Evolutionary conservation across 2,113 vertebrate species (phyloP).

Genomic region (Sclerurus mexicanus): DNA sequence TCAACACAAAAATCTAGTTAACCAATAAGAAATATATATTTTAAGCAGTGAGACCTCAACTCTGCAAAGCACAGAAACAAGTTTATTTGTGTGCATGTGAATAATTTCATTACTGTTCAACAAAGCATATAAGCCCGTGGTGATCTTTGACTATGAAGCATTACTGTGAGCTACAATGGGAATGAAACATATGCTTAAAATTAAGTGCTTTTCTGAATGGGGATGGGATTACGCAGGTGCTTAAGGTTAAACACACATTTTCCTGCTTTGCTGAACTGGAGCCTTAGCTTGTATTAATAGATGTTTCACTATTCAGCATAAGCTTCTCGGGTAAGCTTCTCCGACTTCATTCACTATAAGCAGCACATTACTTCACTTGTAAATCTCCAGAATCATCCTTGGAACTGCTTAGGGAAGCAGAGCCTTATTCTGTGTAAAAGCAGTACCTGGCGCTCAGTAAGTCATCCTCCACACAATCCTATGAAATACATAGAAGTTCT

Average conservation of each 20-base stretch:
- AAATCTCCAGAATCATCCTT: neutral
- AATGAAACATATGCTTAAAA: constrained; percentile 50
- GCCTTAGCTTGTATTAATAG: neutral
- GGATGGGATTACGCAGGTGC: constrained; percentile 41
- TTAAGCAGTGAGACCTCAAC: neutral
- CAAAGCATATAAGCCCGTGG: constrained; percentile 17
- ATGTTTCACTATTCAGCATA: neutral
- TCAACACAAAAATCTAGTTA: neutral
- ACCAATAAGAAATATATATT: neutral
- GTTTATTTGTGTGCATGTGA: neutral
- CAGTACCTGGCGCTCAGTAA: neutral
- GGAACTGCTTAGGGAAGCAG: neutral
- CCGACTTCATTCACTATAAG: neutral
- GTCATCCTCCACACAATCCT: neutral
- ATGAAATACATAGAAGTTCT: neutral
- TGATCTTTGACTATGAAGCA: constrained; percentile 47
- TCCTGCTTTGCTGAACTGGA: constrained; percentile 45
- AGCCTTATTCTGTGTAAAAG: neutral
- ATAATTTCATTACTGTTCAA: constrained; percentile 43
- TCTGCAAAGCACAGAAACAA: neutral
- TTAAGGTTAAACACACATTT: constrained; percentile 55
- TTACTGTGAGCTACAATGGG: constrained; percentile 25
- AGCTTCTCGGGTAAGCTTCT: neutral
- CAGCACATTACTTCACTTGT: neutral
- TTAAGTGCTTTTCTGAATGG: constrained; percentile 40